A percentile compares a stretch with the other conserved stretches of the same genome.
Conservation (phyloP, 2,888 invertebrate genomes). For the Kuschelorhynchus macadamiae region DNA sequence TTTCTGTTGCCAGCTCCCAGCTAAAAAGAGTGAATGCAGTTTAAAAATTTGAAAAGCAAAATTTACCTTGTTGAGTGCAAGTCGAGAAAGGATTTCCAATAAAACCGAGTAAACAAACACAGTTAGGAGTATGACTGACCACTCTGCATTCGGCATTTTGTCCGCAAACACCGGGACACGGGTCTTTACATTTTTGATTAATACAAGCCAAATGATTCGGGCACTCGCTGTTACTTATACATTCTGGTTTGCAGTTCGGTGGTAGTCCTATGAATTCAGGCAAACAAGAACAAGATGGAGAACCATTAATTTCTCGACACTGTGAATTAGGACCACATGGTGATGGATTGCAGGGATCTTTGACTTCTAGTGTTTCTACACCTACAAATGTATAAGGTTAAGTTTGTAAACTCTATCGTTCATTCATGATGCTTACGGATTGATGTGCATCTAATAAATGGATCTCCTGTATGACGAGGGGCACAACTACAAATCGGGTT, state of each 20-base stretch:
- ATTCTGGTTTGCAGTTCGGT: constrained; percentile 83
- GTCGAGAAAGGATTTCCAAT: constrained; percentile 78
- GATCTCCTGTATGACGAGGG: constrained; percentile 73
- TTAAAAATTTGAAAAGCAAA: constrained; percentile 1
- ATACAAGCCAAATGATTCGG: constrained; percentile 79
- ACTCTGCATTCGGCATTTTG: constrained; percentile 80
- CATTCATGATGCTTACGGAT: constrained; percentile 62
- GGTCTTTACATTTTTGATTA: constrained; percentile 82
- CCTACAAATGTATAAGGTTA: constrained; percentile 35
- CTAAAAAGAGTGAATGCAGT: too few relatives aligned
- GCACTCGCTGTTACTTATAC: constrained; percentile 82
- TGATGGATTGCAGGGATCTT: constrained; percentile 79
- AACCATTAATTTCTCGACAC: constrained; percentile 71
- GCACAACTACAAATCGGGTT: constrained; percentile 78
- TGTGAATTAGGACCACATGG: constrained; percentile 80
- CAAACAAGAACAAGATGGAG: constrained; percentile 76
- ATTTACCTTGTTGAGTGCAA: constrained; percentile 67
- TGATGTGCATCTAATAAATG: constrained; percentile 77
- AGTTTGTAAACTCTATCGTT: neutral
- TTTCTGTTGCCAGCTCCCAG: too few relatives aligned
- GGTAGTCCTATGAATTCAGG: constrained; percentile 76
- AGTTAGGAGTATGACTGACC: constrained; percentile 80
- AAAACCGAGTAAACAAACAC: constrained; percentile 74
- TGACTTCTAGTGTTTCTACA: constrained; percentile 53
- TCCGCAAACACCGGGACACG: constrained; percentile 84